Evolutionary conservation across 2,797 vertebrate species (phyloP), one percentile per base, ranked within the genome.

Genomic region (Malurus leucopterus): DNA sequence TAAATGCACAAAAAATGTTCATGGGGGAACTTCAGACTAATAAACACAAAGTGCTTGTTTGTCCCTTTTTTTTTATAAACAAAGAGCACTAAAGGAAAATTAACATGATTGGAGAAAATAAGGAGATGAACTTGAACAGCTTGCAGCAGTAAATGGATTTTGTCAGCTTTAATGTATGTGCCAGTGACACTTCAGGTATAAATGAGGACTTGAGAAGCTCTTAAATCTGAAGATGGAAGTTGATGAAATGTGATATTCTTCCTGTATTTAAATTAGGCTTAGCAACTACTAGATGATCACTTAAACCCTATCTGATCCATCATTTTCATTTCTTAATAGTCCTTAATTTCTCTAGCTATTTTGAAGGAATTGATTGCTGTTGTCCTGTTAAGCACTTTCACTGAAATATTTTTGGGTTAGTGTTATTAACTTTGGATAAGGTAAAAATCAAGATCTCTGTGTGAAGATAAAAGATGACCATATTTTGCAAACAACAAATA

Each of bases 111-210:
- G 63, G 46, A n/a, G 59, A 72, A 91, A 92, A 86, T 44, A 85
- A 72, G 75, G 32, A 69, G 77, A 90, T 85, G 47, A 95, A 89
- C 36, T 91, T 50, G 44, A 71, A 81, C n/a, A 82, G 29, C 74
- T 91, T 95, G 83, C 65, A 78, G 67, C 51, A 43, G 84, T 61
- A 88, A 86, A 90, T 86, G 19, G 41, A 76, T 91, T 89, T 93
- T 67, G 27, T 63, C 85, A 88, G 70, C 69, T 77, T 86, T 93
- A 93, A 91, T 84, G 57, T 85, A 82, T 70, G n/a, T 95, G 53
- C 85, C 83, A 93, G 78, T 86, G 88, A 93, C 76, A 95, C 84
- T 96, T 94, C 81, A 86, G 67, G 81, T 96, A 92, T 86, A 93
- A 93, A 91, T 88, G 75, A 95, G 77, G 62, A 88, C 64, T 92